phyloP scores from a whole-genome alignment of 2,888 invertebrate genomes.

The Dione vanillae region DNA sequence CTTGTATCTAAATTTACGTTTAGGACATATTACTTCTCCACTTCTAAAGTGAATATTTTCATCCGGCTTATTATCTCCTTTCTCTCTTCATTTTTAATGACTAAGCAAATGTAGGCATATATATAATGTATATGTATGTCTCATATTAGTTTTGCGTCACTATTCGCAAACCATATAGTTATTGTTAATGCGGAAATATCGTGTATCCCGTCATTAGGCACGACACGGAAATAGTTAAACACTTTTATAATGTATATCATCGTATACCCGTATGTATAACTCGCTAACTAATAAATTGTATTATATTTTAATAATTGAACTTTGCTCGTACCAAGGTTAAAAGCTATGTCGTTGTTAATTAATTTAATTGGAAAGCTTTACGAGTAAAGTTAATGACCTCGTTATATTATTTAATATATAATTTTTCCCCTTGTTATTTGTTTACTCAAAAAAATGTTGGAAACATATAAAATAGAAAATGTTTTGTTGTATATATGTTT shows the following conservation, averaged over 20 bases:
- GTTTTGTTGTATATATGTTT: no score
- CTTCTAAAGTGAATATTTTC: no score
- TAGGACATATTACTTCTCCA: no score
- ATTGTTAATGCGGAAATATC: slow-evolving; percentile 38
- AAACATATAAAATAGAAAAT: no score
- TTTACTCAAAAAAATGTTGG: no score
- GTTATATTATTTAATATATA: neutral
- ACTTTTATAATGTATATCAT: slow-evolving; percentile 12
- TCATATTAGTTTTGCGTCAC: slow-evolving; percentile 5
- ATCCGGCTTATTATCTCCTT: no score
- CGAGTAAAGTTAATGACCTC: neutral
- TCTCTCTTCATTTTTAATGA: no score
- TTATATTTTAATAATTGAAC: neutral
- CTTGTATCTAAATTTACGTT: no score
- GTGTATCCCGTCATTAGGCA: slow-evolving; percentile 34
- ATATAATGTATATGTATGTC: neutral
- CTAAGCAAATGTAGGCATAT: no score
- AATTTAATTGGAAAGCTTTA: neutral
- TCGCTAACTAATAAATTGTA: neutral
- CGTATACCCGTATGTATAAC: neutral
- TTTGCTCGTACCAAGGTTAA: neutral
- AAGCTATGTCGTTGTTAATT: neutral
- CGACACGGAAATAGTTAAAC: slow-evolving; percentile 31
- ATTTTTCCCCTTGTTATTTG: no score
- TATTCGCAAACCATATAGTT: slow-evolving; percentile 4